Conservation (phyloP, 1,140 invertebrate species). For the Pemphigus obesinymphae region DNA sequence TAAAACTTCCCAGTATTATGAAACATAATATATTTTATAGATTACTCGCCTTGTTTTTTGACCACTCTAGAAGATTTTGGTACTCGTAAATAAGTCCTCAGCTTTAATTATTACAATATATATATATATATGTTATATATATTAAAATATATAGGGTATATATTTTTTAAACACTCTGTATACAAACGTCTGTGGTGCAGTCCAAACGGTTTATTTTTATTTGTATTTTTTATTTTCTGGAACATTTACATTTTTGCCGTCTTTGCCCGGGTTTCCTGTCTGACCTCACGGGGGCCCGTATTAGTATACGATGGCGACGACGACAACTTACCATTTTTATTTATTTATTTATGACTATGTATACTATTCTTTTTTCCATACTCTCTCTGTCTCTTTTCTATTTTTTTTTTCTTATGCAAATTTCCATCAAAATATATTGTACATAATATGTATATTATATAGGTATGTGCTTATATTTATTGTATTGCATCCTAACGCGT, state of each 20-base stretch:
- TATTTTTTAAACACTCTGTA: no score
- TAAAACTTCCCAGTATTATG: no score
- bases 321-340: neutral
- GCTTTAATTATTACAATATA: no score
- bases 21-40: no score
- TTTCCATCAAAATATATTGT: neutral
- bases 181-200: neutral
- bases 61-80: no score
- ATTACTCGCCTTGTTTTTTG: no score
- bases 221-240: neutral
- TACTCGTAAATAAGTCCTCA: no score
- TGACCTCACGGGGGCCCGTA: neutral
- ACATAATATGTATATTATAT: neutral
- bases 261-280: neutral
- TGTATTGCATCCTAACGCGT: no score
- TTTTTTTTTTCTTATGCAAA: neutral
- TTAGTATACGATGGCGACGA: neutral
- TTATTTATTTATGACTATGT: no score
- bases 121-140: no score
- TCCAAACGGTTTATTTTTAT: neutral
- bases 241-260: slow-evolving; percentile 12
- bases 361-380: neutral
- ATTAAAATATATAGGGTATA: no score
- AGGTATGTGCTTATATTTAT: no score
- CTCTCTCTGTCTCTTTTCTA: neutral